A percentile compares a stretch with the other conserved stretches of the same genome.
Conservation (phyloP, 2,888 invertebrate genomes). For the Drosophila ustulata region DNA sequence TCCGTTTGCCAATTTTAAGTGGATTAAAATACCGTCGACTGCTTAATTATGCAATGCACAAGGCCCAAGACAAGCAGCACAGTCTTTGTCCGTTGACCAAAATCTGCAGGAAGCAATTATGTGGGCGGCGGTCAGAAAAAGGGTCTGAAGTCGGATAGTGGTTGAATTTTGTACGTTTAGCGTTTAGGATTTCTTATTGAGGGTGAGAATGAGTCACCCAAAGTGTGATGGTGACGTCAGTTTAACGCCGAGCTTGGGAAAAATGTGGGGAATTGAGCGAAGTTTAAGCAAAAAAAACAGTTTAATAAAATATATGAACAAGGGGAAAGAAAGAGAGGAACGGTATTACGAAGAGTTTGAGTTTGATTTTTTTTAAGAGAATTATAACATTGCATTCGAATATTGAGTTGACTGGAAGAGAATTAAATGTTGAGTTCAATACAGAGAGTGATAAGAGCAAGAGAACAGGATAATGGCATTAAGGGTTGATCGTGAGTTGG, state of each 20-base stretch:
- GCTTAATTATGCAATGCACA: constrained; percentile 63
- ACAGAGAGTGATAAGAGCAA: constrained; percentile 31
- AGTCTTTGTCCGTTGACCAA: constrained; percentile 57
- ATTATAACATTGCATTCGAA: constrained; percentile 2
- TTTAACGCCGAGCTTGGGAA: constrained; percentile 34
- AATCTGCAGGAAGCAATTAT: constrained; percentile 76
- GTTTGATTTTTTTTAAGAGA: constrained; percentile 46
- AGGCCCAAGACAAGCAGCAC: neutral
- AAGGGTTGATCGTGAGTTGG: neutral
- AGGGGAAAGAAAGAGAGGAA: constrained; percentile 13
- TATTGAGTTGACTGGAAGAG: constrained; percentile 59
- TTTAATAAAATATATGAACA: constrained; percentile 33
- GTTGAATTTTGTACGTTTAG: constrained; percentile 40
- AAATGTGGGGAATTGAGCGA: constrained; percentile 11
- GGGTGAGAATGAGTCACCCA: constrained; percentile 67
- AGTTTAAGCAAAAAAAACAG: constrained; percentile 51
- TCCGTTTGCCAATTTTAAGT: constrained; percentile 74
- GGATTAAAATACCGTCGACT: constrained; percentile 64
- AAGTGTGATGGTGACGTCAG: constrained; percentile 73
- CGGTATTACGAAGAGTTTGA: constrained; percentile 15
- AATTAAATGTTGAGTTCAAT: constrained; percentile 15
- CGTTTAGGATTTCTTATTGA: constrained; percentile 20
- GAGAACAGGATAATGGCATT: constrained; percentile 32
- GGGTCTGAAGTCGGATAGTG: constrained; percentile 77
- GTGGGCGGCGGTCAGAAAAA: constrained; percentile 64